Percentiles rank a stretch among this genome's conserved stretches.
Conservation (phyloP, 2,888 invertebrate species). For the Ellobium chinense region DNA sequence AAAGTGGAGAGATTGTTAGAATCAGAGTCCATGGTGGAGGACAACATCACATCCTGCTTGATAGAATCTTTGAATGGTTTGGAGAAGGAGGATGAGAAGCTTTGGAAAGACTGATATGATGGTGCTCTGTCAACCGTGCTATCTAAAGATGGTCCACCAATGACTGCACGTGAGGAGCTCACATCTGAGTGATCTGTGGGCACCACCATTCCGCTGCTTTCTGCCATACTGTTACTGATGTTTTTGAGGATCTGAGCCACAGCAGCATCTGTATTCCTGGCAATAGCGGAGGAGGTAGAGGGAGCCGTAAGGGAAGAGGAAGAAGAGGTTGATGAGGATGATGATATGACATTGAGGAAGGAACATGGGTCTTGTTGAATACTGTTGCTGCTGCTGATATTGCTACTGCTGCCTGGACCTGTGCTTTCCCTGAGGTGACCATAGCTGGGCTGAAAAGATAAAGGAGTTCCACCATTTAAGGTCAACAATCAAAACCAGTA, state of each 20-base stretch:
- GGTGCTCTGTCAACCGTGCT: not conserved
- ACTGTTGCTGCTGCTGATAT: slow-evolving; percentile 42
- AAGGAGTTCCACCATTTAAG: no score
- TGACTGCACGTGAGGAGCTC: not conserved
- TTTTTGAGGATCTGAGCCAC: slow-evolving; percentile 46
- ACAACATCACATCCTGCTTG: slow-evolving; percentile 52
- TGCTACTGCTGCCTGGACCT: slow-evolving; percentile 48
- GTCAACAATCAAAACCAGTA: no score
- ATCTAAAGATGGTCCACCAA: not conserved
- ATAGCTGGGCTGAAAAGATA: slow-evolving; percentile 30
- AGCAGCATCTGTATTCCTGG: slow-evolving; percentile 42
- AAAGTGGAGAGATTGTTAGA: slow-evolving; percentile 7
- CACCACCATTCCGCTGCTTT: slow-evolving; percentile 15
- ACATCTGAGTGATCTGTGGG: not conserved
- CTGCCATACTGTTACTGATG: slow-evolving; percentile 43
- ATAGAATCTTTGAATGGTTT: slow-evolving; percentile 45
- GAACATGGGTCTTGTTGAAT: slow-evolving; percentile 22
- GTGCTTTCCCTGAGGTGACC: slow-evolving; percentile 50
- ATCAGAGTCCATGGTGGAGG: slow-evolving; percentile 43
- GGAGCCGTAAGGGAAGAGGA: slow-evolving; percentile 7
- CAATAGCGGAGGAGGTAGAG: slow-evolving; percentile 24
- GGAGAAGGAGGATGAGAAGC: slow-evolving; percentile 18
- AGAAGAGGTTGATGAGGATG: slow-evolving; percentile 9
- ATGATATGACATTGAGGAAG: slow-evolving; percentile 25
- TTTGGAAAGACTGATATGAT: slow-evolving; percentile 27